Evolutionary conservation across 2,797 vertebrate species (phyloP), one percentile per base, ranked within the genome.

Genomic region (Phataginus tricuspis): DNA sequence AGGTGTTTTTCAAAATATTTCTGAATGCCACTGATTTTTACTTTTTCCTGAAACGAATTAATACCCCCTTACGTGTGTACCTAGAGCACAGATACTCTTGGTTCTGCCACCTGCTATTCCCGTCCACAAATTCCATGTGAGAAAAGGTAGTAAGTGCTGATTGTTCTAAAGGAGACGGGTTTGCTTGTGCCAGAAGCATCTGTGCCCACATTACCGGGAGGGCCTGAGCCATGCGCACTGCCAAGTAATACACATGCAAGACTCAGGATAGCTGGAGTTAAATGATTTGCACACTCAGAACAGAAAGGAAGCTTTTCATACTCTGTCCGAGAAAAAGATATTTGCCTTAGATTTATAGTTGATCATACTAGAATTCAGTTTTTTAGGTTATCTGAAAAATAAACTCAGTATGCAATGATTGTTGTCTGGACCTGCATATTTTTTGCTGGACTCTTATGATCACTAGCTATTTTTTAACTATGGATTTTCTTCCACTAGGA

Each of bases 1-100:
- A 75, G 29, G 45, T 9, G 53, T 80, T 72, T 97, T 98, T 63
- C 96, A 95, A 93, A 97, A 93, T 97, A 34, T 16, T 78, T 95
- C 57, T 45, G 49, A 91, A 69, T 55, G 29, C 34, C n/a, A 45
- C 34, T 77, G 68, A 79, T 75, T 72, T 87, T 75, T 75, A 21
- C 66, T 96, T 94, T 63, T 79, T 64, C 53, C 96, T 86, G 66
- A n/a, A 23, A 82, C 34, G n/a, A n/a, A n/a, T n/a, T 86, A 19
- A 18, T 97, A 57, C n/a, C 39, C 87, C 53, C 27, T 87, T 75
- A 90, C 72, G 72, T 63, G 16, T 1, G 1, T 69, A 39, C 16
- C 63, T 61, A 3, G 68, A 91, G 63, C 12, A 4, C 83, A 68
- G 68, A 61, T 97, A 53, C 21, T 37, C 29, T 71, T 96, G 71